Conservation (phyloP, 2,113 vertebrate species). For the Theristicus caerulescens region DNA sequence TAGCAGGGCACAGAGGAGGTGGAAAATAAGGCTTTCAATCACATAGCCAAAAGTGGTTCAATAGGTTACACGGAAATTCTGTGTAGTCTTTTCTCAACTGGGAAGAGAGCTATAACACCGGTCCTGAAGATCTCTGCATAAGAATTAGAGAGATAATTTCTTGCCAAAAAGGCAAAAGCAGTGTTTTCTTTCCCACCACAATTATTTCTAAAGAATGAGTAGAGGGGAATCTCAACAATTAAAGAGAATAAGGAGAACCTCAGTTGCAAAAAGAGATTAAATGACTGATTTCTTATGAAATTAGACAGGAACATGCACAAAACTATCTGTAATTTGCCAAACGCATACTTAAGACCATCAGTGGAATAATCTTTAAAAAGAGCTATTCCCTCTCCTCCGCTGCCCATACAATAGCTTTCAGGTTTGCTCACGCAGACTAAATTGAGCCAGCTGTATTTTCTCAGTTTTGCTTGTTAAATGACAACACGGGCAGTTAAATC, state of each 20-base stretch:
- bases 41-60: background rate
- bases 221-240: background rate
- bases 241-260: background rate
- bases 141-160: background rate
- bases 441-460: background rate
- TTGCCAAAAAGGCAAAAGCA: background rate
- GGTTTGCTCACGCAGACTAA: background rate
- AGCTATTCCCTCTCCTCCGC: background rate
- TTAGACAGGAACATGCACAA: background rate
- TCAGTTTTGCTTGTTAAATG: background rate
- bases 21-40: background rate
- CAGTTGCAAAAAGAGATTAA: background rate
- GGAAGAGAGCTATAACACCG: background rate
- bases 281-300: background rate
- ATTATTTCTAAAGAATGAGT: background rate
- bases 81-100: background rate
- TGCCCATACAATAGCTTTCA: background rate
- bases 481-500: background rate
- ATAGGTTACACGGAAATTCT: background rate
- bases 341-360: background rate
- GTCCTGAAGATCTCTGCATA: background rate
- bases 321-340: background rate
- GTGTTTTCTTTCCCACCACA: background rate
- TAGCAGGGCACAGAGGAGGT: background rate
- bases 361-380: background rate